Evolutionary conservation across 2,797 vertebrate species (phyloP).

Genomic region (Ceyx erithaca): DNA sequence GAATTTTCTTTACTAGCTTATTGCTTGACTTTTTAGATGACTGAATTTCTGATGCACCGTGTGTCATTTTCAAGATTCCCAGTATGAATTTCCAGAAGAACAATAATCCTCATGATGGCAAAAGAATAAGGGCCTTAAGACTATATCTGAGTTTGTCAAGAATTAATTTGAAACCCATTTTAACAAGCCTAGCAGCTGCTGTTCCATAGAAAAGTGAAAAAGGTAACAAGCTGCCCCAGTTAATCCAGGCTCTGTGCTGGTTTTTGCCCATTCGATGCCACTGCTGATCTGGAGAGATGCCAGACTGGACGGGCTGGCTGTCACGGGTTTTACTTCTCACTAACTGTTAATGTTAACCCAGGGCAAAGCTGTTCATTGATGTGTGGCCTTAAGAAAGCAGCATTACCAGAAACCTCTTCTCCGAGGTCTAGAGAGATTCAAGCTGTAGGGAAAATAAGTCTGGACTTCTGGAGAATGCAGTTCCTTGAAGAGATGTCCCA

Average conservation of each 20-base stretch:
- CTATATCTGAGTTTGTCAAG: slow-evolving; percentile 40
- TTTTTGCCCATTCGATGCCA: background rate
- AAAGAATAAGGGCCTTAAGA: background rate
- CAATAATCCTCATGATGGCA: slow-evolving; percentile 53
- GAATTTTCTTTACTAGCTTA: slow-evolving; percentile 55
- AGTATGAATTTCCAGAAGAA: background rate
- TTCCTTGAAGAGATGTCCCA: background rate
- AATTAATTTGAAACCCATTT: slow-evolving; percentile 45
- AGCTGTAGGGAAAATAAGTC: background rate
- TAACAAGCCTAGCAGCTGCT: background rate
- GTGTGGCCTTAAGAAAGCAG: background rate
- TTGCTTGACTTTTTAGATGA: slow-evolving; percentile 57
- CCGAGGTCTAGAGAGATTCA: background rate
- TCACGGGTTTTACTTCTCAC: background rate
- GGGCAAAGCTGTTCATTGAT: slow-evolving; percentile 10
- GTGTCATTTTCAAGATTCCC: slow-evolving; percentile 48
- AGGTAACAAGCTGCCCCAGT: background rate
- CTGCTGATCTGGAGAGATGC: background rate
- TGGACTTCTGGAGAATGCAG: slow-evolving; percentile 8
- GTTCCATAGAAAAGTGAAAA: background rate
- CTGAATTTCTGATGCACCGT: slow-evolving; percentile 9
- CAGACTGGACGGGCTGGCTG: background rate
- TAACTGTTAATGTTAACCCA: background rate
- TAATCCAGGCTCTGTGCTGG: background rate
- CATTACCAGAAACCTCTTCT: background rate